A percentile compares a stretch with the other conserved stretches of the same genome.
phyloP scores from a whole-genome alignment of 2,797 vertebrate species.

The Chiloscyllium punctatum region DNA sequence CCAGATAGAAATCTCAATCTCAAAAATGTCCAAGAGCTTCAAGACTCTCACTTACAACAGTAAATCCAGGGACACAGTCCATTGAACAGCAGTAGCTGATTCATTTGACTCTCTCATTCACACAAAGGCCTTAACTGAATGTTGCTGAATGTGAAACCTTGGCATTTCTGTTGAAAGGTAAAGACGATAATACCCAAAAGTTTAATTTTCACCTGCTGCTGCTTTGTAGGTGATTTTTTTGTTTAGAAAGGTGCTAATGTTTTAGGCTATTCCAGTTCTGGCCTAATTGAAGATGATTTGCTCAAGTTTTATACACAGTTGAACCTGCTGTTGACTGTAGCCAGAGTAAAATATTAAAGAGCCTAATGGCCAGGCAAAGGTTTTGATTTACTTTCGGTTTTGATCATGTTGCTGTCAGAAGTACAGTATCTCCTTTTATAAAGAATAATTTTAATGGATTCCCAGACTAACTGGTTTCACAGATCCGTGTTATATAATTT shows the following conservation, averaged over 20 bases:
- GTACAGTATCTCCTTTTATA: not conserved
- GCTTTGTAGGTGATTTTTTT: slow-evolving; percentile 58
- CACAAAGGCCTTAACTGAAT: slow-evolving; percentile 77
- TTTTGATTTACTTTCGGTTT: slow-evolving; percentile 55
- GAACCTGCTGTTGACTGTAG: slow-evolving; percentile 51
- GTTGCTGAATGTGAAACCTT: slow-evolving; percentile 70
- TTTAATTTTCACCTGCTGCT: slow-evolving; percentile 72
- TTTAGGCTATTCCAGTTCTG: slow-evolving; percentile 53
- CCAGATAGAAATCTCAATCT: slow-evolving; percentile 58
- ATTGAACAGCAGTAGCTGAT: slow-evolving; percentile 87
- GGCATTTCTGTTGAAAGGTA: slow-evolving; percentile 54
- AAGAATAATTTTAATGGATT: not conserved
- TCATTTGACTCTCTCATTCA: slow-evolving; percentile 77
- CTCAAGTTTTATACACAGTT: slow-evolving; percentile 55
- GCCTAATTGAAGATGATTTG: too few species aligned
- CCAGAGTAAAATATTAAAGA: slow-evolving; percentile 60
- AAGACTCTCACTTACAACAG: slow-evolving; percentile 64
- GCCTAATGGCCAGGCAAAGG: slow-evolving; percentile 58
- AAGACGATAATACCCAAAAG: slow-evolving; percentile 55
- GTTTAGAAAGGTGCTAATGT: slow-evolving; percentile 64
- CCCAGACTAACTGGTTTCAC: not conserved
- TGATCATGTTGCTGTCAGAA: slow-evolving; percentile 64
- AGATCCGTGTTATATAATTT: not conserved
- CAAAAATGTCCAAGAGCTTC: slow-evolving; percentile 55
- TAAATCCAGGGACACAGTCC: slow-evolving; percentile 88